phyloP scores from a whole-genome alignment of 2,797 vertebrate genomes.

The Nannoperca australis region DNA sequence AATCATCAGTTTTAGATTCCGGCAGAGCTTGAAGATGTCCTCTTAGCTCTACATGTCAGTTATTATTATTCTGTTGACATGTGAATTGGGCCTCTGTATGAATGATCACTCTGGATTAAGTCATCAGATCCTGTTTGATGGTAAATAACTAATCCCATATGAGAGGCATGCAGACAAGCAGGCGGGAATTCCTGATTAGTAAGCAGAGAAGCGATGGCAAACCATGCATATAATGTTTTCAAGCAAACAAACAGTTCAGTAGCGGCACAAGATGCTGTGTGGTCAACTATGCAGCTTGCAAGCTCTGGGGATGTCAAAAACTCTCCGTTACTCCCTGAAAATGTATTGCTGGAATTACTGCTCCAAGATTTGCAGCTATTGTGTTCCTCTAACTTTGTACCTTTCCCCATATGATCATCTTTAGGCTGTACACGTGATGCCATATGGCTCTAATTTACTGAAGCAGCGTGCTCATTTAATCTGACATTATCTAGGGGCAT shows the following conservation, averaged over 20 bases:
- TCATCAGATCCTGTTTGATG: constrained; percentile 10
- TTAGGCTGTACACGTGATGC: constrained; percentile 3
- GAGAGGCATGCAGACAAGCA: background rate
- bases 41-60: background rate
- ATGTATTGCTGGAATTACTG: background rate
- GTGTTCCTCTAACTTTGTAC: background rate
- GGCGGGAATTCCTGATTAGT: constrained; percentile 17
- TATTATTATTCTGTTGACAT: constrained; percentile 2
- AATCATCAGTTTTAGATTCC: constrained; percentile 16
- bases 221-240: constrained; percentile 16
- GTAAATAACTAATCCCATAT: constrained; percentile 24
- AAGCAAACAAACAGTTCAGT: constrained; percentile 17
- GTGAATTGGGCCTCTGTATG: constrained; percentile 1
- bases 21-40: constrained; percentile 2
- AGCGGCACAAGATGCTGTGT: constrained; percentile 25
- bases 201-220: constrained; percentile 19
- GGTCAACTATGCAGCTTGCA: constrained; percentile 11
- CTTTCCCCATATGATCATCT: constrained; percentile 26
- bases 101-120: constrained; percentile 22
- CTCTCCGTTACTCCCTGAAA: constrained; percentile 15
- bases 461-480: constrained; percentile 8
- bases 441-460: constrained; percentile 12
- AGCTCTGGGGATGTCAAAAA: constrained; percentile 18
- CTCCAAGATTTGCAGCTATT: constrained; percentile 9
- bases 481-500: constrained; percentile 32